A percentile compares a stretch with the other conserved stretches of the same genome.
Evolutionary conservation across 2,113 vertebrate species (phyloP).

Genomic region (Australoheros scitulus): DNA sequence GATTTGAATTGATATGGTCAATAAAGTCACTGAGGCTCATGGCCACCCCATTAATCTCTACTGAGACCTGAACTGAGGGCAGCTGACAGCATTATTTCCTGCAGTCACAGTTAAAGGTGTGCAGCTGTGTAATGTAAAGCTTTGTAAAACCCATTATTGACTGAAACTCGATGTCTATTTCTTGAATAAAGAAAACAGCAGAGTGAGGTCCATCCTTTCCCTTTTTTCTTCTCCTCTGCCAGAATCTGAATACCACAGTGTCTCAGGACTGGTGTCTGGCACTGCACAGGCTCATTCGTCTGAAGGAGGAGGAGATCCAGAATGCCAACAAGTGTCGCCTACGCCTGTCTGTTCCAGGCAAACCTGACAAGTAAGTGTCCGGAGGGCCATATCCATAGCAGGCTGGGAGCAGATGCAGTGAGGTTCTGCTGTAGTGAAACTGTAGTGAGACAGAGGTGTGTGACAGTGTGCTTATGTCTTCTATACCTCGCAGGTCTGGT

Average conservation of each 20-base stretch:
- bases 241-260: slow-evolving; percentile 59
- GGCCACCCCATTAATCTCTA: no score
- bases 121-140: no score
- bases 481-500: slow-evolving; percentile 81
- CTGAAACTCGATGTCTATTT: not conserved
- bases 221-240: not conserved
- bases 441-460: not conserved
- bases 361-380: slow-evolving; percentile 49
- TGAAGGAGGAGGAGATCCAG: slow-evolving; percentile 64
- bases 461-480: not conserved
- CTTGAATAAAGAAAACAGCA: not conserved
- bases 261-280: slow-evolving; percentile 61
- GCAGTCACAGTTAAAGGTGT: not conserved
- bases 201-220: not conserved
- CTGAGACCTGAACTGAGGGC: no score
- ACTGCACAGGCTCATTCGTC: slow-evolving; percentile 52
- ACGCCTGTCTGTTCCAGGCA: slow-evolving; percentile 44
- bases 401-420: not conserved
- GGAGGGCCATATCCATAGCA: not conserved
- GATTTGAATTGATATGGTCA: no score
- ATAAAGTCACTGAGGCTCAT: no score
- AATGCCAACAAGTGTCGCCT: slow-evolving; percentile 54
- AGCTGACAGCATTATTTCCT: no score
- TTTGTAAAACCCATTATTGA: not conserved
- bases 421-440: not conserved